phyloP scores from a whole-genome alignment of 2,888 invertebrate genomes.

The Epiperipatus broadwayi region DNA sequence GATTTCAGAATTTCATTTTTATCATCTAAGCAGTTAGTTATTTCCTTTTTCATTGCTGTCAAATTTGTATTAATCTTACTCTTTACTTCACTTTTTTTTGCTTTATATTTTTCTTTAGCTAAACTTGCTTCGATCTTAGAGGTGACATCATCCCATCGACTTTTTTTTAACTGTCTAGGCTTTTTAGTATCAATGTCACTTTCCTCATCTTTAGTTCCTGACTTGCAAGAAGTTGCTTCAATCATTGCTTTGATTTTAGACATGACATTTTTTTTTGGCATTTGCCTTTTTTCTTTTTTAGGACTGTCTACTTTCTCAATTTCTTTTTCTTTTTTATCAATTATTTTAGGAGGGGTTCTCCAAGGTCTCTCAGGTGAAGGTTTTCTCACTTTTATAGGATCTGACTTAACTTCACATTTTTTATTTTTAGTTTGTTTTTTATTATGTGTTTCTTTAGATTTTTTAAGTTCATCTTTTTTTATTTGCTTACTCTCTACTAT shows the following conservation, averaged over 20 bases:
- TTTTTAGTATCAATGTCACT: neutral
- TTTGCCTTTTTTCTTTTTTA: no score
- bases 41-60: constrained; percentile 11
- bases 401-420: no score
- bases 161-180: no score
- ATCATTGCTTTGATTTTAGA: constrained; percentile 56
- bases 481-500: no score
- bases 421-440: no score
- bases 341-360: no score
- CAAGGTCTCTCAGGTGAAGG: no score
- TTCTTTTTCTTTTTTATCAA: constrained; percentile 16
- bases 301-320: neutral
- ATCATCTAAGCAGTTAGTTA: no score
- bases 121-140: constrained; percentile 55
- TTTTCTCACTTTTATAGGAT: no score
- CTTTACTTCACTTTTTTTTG: constrained; percentile 59
- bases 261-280: constrained; percentile 54
- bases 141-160: constrained; percentile 62
- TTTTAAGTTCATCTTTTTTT: no score
- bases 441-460: no score
- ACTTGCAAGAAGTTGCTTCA: constrained; percentile 28
- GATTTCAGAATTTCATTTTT: no score
- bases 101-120: constrained; percentile 43
- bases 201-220: constrained; percentile 22
- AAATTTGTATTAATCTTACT: constrained; percentile 42